Evolutionary conservation across 2,113 vertebrate species (phyloP).

Genomic region (Dendrocopos noguchii): DNA sequence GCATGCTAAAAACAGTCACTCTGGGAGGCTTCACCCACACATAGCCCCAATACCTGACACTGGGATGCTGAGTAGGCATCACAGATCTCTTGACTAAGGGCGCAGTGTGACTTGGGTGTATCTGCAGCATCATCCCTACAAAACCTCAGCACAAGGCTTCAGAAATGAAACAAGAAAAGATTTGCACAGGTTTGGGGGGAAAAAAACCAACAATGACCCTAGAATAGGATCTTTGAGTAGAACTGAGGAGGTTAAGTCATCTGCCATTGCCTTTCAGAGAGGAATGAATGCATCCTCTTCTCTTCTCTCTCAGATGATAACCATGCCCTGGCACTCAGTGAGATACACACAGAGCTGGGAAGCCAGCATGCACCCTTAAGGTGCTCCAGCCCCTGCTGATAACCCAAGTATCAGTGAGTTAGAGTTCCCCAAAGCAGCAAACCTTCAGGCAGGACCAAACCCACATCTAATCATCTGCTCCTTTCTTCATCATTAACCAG

Average conservation of each 20-base stretch:
- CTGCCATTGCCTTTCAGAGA: not conserved
- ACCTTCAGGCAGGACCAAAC: not conserved
- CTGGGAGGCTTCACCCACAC: conserved; percentile 22
- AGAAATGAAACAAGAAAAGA: not conserved
- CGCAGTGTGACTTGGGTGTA: conserved; percentile 4
- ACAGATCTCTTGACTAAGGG: not conserved
- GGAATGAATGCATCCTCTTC: not conserved
- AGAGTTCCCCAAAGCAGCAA: not conserved
- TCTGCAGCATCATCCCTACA: conserved; percentile 1
- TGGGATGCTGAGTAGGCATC: conserved; percentile 28
- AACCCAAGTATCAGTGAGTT: not conserved
- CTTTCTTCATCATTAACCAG: not conserved
- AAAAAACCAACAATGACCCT: not conserved
- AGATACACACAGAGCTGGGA: not conserved
- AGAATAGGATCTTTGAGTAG: conserved; percentile 7
- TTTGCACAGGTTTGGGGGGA: conserved; percentile 2
- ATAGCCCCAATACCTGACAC: conserved; percentile 5
- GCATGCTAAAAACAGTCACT: not conserved
- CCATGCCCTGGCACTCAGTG: not conserved
- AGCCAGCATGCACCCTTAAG: not conserved
- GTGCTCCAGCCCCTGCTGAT: not conserved
- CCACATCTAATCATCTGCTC: fast-evolving
- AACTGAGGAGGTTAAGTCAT: conserved; percentile 10
- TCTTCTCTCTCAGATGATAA: not conserved
- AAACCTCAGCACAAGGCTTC: not conserved